These are phyloP conservation scores for Polypedilum vanderplanki DNA, from an alignment of 1,140 invertebrate genomes.

Conservation along the genomic window DNA sequence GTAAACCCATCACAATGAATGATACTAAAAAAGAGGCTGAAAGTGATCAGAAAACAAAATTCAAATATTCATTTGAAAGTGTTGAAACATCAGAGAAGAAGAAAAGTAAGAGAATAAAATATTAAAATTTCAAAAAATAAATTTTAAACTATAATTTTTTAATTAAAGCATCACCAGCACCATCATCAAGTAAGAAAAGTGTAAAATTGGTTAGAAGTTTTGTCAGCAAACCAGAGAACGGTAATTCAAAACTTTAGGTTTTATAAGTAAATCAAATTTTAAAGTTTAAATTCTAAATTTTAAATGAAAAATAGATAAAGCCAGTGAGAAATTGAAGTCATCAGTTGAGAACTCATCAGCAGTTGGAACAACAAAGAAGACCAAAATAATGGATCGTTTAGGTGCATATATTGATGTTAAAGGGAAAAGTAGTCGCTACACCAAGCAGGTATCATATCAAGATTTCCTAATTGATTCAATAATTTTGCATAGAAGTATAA, in stretches of 20 bases:
- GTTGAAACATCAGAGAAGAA: background rate
- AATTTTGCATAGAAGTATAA: no score
- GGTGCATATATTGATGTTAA: background rate
- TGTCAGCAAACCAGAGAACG: background rate
- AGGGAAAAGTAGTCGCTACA: background rate
- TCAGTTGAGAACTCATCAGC: background rate
- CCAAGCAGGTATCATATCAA: background rate
- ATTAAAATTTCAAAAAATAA: background rate
- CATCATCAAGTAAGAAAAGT: background rate
- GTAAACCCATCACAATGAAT: background rate
- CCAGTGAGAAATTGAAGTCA: background rate
- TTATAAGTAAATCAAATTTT: no score
- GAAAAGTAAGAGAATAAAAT: background rate
- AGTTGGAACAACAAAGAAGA: background rate
- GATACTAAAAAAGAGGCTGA: background rate
- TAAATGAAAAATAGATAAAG: background rate
- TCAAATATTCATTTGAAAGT: background rate
- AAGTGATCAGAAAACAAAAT: background rate
- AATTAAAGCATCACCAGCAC: background rate
- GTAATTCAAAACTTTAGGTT: no score
- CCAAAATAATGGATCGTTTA: background rate
- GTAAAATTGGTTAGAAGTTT: background rate
- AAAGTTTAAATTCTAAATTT: background rate
- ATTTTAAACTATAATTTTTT: background rate
- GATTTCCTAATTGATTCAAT: background rate